Evolutionary conservation across 2,797 vertebrate species (phyloP).

Genomic region (Harpagifer antarcticus): DNA sequence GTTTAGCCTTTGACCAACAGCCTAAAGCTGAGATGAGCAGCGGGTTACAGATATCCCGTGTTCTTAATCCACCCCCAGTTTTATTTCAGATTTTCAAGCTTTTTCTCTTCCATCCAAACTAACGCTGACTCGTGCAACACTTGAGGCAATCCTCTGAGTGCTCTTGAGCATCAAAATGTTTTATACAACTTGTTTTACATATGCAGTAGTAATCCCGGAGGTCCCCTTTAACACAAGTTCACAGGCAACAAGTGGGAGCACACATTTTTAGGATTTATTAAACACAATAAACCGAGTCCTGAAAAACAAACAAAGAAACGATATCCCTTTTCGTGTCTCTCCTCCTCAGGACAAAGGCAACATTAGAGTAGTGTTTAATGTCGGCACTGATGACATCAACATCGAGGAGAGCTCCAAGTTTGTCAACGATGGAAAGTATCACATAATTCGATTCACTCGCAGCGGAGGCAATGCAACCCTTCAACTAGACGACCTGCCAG

Average conservation of each 20-base stretch:
- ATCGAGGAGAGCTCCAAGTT: constrained; percentile 98
- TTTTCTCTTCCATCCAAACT: not conserved
- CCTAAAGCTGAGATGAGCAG: not conserved
- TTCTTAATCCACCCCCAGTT: not conserved
- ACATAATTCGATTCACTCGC: constrained; percentile 97
- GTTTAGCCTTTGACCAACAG: not conserved
- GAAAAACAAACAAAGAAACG: not conserved
- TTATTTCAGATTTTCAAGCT: not conserved
- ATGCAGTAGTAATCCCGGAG: not conserved
- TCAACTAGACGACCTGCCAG: constrained; percentile 97
- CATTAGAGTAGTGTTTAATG: constrained; percentile 99
- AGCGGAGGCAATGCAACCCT: constrained; percentile 99
- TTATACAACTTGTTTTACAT: not conserved
- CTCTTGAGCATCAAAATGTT: not conserved
- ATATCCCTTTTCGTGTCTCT: constrained; percentile 23
- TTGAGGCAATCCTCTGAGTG: not conserved
- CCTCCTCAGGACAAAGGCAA: constrained; percentile 94
- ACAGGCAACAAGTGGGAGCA: not conserved
- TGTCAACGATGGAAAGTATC: constrained; percentile 99
- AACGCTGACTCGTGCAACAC: not conserved
- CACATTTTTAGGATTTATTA: not conserved
- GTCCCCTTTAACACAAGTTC: not conserved
- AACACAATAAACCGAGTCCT: not conserved
- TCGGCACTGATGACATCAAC: constrained; percentile 98
- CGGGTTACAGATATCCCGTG: not conserved